phyloP scores from a whole-genome alignment of 92 coral and sea anemone genomes.

The Epizoanthus scotinus region DNA sequence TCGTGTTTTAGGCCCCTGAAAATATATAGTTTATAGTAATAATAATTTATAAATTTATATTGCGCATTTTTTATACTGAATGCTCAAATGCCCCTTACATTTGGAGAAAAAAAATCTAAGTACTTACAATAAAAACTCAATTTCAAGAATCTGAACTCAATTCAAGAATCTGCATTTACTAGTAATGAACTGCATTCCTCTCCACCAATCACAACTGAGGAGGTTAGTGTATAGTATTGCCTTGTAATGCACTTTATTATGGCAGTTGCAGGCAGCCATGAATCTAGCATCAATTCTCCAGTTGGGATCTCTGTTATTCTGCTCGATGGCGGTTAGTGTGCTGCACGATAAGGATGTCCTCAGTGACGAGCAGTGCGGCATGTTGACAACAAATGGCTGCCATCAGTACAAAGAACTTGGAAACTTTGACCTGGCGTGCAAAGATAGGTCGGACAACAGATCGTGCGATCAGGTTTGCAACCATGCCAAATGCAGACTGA shows the following conservation, averaged over 20 bases:
- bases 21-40: too few species aligned
- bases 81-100: too few species aligned
- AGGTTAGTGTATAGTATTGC: too few species aligned
- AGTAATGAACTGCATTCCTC: too few species aligned
- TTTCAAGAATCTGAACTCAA: too few species aligned
- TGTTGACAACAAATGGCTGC: conserved; percentile 23
- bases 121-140: too few species aligned
- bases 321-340: neutral
- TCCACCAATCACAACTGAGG: too few species aligned
- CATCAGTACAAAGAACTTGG: conserved; percentile 41
- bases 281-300: neutral
- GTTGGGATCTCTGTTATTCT: conserved; percentile 2
- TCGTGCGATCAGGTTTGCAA: conserved; percentile 34
- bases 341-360: neutral
- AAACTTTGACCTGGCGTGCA: conserved; percentile 21
- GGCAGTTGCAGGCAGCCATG: neutral
- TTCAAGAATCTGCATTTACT: too few species aligned
- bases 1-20: too few species aligned
- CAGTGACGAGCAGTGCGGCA: conserved; percentile 16
- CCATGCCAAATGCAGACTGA: conserved; percentile 36
- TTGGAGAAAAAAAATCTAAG: too few species aligned
- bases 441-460: neutral
- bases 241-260: neutral
- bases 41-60: too few species aligned
- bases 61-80: too few species aligned